phyloP scores from a whole-genome alignment of 1,140 invertebrate species.

The Pseudachorutes palmiensis region DNA sequence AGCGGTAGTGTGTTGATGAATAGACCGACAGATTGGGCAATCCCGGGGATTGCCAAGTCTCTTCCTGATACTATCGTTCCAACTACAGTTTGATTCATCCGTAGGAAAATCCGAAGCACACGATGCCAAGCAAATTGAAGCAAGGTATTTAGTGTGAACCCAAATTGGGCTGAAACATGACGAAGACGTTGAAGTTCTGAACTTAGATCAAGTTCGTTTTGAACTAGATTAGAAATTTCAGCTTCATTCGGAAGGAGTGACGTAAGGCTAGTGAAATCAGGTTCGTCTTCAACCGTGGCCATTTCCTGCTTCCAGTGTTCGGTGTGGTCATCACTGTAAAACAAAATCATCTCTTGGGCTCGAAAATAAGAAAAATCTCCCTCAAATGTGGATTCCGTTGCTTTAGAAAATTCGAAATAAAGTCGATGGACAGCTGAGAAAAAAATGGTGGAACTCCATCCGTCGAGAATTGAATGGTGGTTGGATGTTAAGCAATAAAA shows the following conservation, averaged over 20 bases:
- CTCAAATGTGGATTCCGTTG: background rate
- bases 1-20: constrained; percentile 13
- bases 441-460: background rate
- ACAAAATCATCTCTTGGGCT: background rate
- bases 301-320: background rate
- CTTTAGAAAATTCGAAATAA: background rate
- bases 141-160: constrained; percentile 4
- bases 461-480: background rate
- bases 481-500: background rate
- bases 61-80: constrained; percentile 11
- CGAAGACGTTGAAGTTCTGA: background rate
- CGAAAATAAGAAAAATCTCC: background rate
- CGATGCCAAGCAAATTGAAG: constrained; percentile 13
- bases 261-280: background rate
- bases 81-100: background rate
- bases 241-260: background rate
- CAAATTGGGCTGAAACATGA: background rate
- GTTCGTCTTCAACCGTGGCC: background rate
- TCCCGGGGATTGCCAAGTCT: background rate
- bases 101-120: background rate
- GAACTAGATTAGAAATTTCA: background rate
- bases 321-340: background rate
- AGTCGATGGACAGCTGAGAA: background rate
- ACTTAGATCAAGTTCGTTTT: background rate
- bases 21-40: constrained; percentile 4